These are phyloP conservation scores for Sminthurides bifidus DNA, from an alignment of 1,140 invertebrate genomes.

Conservation along the genomic window DNA sequence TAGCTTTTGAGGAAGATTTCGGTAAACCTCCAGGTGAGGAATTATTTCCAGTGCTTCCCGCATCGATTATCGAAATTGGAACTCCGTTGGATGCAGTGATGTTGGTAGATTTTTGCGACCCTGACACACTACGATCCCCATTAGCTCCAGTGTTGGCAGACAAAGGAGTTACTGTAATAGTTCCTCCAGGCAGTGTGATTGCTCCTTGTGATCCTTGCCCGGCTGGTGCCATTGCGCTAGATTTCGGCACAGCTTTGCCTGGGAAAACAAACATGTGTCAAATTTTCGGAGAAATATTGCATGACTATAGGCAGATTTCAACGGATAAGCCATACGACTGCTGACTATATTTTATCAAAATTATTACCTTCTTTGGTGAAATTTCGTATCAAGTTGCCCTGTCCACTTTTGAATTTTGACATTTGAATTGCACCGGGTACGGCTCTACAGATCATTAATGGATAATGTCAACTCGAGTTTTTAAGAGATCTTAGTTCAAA, in stretches of 20 bases:
- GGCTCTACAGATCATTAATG: neutral
- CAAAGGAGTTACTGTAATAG: constrained; percentile 30
- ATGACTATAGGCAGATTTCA: too few species aligned
- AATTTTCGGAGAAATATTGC: too few species aligned
- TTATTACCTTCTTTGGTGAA: too few species aligned
- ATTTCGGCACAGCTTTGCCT: too few species aligned
- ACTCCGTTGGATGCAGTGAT: neutral
- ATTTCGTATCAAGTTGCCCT: too few species aligned
- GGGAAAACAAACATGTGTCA: too few species aligned
- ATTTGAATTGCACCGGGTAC: constrained; percentile 1
- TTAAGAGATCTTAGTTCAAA: too few species aligned
- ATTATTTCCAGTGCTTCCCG: neutral
- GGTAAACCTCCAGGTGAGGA: constrained; percentile 6
- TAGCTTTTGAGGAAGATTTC: constrained; percentile 2
- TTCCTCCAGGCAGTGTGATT: constrained; percentile 31
- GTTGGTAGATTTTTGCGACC: neutral
- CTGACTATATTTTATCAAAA: too few species aligned
- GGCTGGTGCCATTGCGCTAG: too few species aligned
- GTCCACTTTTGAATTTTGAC: too few species aligned
- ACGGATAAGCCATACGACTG: too few species aligned
- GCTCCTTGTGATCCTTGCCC: constrained; percentile 22
- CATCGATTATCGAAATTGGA: neutral
- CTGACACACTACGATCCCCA: neutral
- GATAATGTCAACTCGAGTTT: too few species aligned
- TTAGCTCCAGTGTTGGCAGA: neutral